Evolutionary conservation across 2,113 vertebrate genomes (phyloP), one percentile per base, ranked within the genome.

Genomic region (Corapipo altera): DNA sequence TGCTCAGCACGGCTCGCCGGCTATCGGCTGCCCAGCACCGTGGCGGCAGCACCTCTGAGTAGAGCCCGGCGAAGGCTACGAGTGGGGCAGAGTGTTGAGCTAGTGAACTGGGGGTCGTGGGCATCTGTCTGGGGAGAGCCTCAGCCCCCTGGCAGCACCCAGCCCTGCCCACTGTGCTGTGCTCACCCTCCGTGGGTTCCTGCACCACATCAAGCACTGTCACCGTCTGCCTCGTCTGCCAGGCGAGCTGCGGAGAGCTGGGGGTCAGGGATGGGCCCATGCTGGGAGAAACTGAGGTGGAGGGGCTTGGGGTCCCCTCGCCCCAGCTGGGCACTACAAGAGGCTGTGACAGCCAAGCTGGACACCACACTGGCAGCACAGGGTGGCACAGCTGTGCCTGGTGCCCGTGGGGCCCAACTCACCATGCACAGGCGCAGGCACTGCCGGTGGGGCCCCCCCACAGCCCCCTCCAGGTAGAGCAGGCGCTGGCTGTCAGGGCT

Each of bases 21-120:
- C 99, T 99, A 89, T 99, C 99, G 7, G 98, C 98, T 6, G 99
- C 99, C 99, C 99, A 99, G 96, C 99, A 99, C 57, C 48, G 95
- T 3, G 80, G 97, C 0, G 99, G 98, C 94, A 99, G 95, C 83
- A 91, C 94, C 39, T 96, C 97, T 54, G 94, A 69, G 74, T 99
- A 99, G 96, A 99, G 98, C 28, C 99, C 99, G 5, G 98, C 80
- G 5, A 99, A 99, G 79, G 98, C 99, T 99, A 97, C 2, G 12
- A 54, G 49, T 1, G 13, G 46, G 23, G 21, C 54, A 70, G 22
- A 37, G 37, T 0, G 0, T 10, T 11, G 16, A 49, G 8, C 5
- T 10, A 15, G 22, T 21, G 62, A 88, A 41, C 27, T 0, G 0
- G 2, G 19, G 24, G 7, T 11, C 8, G 2, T 0, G 30, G 71